A percentile compares a stretch with the other conserved stretches of the same genome.
Evolutionary conservation across 2,113 vertebrate genomes (phyloP).

Genomic region (Neomonachus schauinslandi): DNA sequence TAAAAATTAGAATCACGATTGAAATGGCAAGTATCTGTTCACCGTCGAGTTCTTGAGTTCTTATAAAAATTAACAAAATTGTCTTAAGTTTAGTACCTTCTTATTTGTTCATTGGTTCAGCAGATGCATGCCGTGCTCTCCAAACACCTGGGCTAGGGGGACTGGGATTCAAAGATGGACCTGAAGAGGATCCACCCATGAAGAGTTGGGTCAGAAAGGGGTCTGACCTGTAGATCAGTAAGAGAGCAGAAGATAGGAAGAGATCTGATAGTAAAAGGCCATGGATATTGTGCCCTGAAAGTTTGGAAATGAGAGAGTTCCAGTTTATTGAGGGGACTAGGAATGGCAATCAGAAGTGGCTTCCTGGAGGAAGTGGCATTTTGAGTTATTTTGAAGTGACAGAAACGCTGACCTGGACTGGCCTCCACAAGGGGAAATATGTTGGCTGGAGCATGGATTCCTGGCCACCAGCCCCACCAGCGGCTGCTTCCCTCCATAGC

Average conservation of each 20-base stretch:
- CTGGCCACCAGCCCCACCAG: fast-evolving
- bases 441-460: background rate
- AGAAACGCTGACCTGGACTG: background rate
- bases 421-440: background rate
- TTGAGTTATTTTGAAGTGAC: background rate
- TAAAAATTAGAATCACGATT: background rate
- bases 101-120: background rate
- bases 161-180: too few species aligned
- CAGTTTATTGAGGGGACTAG: background rate
- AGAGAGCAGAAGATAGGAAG: background rate
- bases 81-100: background rate
- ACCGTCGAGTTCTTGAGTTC: background rate
- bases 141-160: background rate
- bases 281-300: fast-evolving
- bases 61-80: background rate
- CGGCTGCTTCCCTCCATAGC: background rate
- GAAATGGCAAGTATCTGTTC: background rate
- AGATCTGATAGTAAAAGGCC: background rate
- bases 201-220: background rate
- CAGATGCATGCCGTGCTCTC: fast-evolving
- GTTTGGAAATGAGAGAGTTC: background rate
- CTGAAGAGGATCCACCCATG: fast-evolving
- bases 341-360: background rate
- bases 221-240: fast-evolving
- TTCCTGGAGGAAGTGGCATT: conserved; percentile 25